A percentile compares a stretch with the other conserved stretches of the same genome.
Conservation (phyloP, 2,797 vertebrate species). For the Enteromius thamalakanensis region DNA sequence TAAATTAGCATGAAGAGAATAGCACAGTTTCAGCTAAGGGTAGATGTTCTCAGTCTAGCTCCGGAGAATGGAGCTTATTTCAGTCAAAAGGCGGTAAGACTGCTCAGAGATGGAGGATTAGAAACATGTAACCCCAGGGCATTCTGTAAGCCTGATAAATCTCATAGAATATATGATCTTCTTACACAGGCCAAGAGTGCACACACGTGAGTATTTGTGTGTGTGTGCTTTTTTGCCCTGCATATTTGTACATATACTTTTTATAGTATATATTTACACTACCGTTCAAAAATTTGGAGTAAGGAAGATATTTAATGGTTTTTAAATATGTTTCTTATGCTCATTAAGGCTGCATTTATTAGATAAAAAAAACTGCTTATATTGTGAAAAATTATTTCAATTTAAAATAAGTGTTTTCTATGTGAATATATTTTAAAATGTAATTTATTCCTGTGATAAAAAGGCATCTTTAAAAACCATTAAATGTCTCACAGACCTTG, state of each 20-base stretch:
- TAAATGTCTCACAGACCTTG: no score
- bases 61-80: constrained; percentile 32
- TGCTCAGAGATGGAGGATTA: constrained; percentile 62
- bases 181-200: constrained; percentile 71
- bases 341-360: no score
- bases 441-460: no score
- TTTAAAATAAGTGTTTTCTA: no score
- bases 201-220: constrained; percentile 15
- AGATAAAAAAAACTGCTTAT: no score
- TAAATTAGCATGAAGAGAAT: constrained; percentile 39
- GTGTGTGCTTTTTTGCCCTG: neutral
- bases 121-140: constrained; percentile 38
- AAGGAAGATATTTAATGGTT: no score
- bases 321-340: no score
- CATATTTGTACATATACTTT: neutral
- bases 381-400: no score
- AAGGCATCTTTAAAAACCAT: no score
- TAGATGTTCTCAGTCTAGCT: constrained; percentile 25
- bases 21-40: constrained; percentile 14
- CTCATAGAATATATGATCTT: constrained; percentile 66
- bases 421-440: no score
- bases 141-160: constrained; percentile 65
- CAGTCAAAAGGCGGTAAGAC: constrained; percentile 56
- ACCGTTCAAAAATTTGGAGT: no score
- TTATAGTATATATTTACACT: neutral